Evolutionary conservation across 1,140 invertebrate genomes (phyloP), one percentile per base, ranked within the genome.

Genomic region (Procambarus clarkii): DNA sequence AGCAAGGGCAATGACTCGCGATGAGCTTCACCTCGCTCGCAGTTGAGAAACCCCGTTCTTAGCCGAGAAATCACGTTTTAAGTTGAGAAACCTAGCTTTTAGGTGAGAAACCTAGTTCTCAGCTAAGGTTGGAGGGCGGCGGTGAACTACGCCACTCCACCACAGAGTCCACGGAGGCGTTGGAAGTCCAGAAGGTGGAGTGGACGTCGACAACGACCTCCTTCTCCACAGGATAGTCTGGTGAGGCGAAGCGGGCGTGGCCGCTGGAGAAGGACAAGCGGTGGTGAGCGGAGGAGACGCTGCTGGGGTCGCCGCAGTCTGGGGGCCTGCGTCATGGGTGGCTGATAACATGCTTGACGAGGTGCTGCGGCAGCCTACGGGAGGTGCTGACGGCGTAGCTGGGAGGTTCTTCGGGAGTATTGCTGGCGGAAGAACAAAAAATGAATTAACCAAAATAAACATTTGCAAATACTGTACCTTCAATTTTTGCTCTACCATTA

Each of bases 341-440:
- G 60, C 15, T 64, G 69, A 24, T 74, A 21, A 21, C 21, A 21
- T 74, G 69, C 7, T 74, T 74, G n/a, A 64, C 2, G 4, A 74
- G 69, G n/a, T 24, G 69, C 15, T 69, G 15, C 13, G 64, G 15
- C 21, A 7, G 69, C 69, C 24, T 74, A 5, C 24, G 21, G n/a
- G n/a, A 74, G 69, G 69, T 74, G 24, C 69, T 74, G 24, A 74
- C 69, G n/a, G 69, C n/a, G 24, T 74, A 74, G 69, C 69, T 74
- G 7, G 69, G 69, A 8, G 69, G n/a, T 24, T 74, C 69, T n/a
- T 74, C 69, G 8, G 69, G 24, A 24, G 69, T 24, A 24, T 34
- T n/a, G 69, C 69, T 74, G 69, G 2, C 69, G 24, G 11, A 3
- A 34, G 2, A 74, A 74, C 7, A 34, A 74, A 74, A 34, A 74